phyloP scores from a whole-genome alignment of 2,888 invertebrate species.

The Plagodis pulveraria region DNA sequence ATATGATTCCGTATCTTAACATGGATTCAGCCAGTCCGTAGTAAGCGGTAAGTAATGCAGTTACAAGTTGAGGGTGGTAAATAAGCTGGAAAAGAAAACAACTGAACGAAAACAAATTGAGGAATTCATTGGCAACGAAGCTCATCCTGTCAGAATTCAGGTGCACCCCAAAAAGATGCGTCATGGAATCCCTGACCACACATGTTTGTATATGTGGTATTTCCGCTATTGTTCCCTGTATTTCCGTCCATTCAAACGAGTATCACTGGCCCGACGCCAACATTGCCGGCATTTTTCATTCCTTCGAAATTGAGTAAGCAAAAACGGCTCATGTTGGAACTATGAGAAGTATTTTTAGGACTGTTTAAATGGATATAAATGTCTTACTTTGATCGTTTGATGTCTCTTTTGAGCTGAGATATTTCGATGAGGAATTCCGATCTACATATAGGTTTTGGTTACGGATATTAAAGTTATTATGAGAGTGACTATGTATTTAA shows the following conservation, averaged over 20 bases:
- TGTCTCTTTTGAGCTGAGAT: constrained; percentile 16
- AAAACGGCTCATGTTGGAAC: constrained; percentile 13
- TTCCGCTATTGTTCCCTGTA: constrained; percentile 27
- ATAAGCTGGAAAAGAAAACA: no score
- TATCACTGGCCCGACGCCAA: constrained; percentile 44
- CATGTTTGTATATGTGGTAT: constrained; percentile 19
- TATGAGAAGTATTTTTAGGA: constrained; percentile 16
- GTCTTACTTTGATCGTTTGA: constrained; percentile 22
- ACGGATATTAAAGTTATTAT: no score
- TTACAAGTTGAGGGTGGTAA: no score
- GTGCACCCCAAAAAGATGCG: constrained; percentile 14
- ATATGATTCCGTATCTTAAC: no score
- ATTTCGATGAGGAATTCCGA: constrained; percentile 11
- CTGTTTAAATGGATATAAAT: constrained; percentile 18
- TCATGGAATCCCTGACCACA: constrained; percentile 9
- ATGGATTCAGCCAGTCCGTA: no score
- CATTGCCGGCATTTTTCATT: constrained; percentile 29
- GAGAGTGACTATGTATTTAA: no score
- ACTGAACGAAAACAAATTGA: no score
- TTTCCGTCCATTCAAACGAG: constrained; percentile 42
- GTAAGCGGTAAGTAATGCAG: no score
- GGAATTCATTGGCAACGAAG: not conserved
- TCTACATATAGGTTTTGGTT: not conserved
- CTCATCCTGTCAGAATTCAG: constrained; percentile 14
- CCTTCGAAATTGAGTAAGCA: constrained; percentile 14